Conservation (phyloP, 1,140 invertebrate genomes). For the Marisa cornuarietis region DNA sequence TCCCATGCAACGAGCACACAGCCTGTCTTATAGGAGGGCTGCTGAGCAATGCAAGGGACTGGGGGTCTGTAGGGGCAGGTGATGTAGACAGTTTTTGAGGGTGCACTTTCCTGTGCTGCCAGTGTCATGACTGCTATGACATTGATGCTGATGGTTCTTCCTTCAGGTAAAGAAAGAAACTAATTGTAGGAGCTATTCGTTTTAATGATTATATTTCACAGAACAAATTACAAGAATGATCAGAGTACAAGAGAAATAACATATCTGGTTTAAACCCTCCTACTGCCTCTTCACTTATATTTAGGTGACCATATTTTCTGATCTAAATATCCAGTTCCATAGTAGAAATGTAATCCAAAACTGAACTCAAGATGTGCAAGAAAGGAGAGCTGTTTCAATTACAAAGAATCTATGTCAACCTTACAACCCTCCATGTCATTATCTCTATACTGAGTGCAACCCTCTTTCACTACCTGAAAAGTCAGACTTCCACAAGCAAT, state of each 20-base stretch:
- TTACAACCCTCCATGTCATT: too few relatives aligned
- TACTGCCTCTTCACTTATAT: too few relatives aligned
- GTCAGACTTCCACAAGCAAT: too few relatives aligned
- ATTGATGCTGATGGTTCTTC: conserved; percentile 56
- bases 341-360: too few relatives aligned
- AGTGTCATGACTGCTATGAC: conserved; percentile 56
- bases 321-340: too few relatives aligned
- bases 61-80: conserved; percentile 60
- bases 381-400: too few relatives aligned
- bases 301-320: too few relatives aligned
- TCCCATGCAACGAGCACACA: conserved; percentile 63
- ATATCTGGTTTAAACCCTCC: neutral
- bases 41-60: conserved; percentile 53
- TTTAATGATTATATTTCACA: neutral
- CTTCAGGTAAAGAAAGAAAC: conserved; percentile 34
- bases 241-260: neutral
- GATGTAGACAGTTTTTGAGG: conserved; percentile 55
- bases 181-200: neutral
- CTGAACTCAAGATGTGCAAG: too few relatives aligned
- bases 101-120: conserved; percentile 57
- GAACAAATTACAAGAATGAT: neutral
- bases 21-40: conserved; percentile 61
- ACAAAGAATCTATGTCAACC: too few relatives aligned
- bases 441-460: too few relatives aligned
- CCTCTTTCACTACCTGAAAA: too few relatives aligned